Conservation (phyloP, 1,140 invertebrate genomes). For the Tetramorium alpestre region DNA sequence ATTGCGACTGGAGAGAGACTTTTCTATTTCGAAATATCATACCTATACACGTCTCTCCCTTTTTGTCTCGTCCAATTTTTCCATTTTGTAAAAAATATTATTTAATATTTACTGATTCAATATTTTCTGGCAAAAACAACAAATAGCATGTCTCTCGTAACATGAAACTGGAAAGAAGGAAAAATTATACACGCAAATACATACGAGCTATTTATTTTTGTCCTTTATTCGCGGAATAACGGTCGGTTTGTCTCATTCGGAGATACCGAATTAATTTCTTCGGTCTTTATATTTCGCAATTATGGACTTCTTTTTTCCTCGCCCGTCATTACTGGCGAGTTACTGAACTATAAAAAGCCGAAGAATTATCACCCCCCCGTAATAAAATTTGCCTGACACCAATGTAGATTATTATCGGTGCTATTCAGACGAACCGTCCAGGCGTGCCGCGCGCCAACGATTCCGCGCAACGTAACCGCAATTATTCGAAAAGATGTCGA, state of each 20-base stretch:
- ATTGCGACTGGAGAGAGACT: not conserved
- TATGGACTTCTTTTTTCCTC: constrained; percentile 8
- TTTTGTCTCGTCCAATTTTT: constrained; percentile 15
- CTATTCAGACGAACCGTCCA: constrained; percentile 52
- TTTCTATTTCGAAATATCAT: not conserved
- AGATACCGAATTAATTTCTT: not conserved
- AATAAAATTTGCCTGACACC: constrained; percentile 34
- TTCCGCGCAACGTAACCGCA: constrained; percentile 44
- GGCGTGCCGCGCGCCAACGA: constrained; percentile 37
- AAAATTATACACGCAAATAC: not conserved
- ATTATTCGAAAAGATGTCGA: constrained; percentile 62
- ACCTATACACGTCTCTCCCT: not conserved
- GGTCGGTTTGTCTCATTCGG: not conserved
- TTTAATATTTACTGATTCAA: constrained; percentile 34
- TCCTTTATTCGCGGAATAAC: not conserved
- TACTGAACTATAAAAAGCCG: not conserved
- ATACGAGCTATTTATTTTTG: not conserved
- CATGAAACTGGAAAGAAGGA: not conserved
- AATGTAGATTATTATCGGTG: constrained; percentile 25
- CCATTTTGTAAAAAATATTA: constrained; percentile 4
- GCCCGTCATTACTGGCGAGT: not conserved
- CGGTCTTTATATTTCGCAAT: not conserved
- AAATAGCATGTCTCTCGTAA: not conserved
- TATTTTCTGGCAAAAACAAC: not conserved
- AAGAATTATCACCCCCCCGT: not conserved